These are phyloP conservation scores for Onychomys arenicola DNA, from an alignment of 2,797 vertebrate genomes.

Conservation along the genomic window DNA sequence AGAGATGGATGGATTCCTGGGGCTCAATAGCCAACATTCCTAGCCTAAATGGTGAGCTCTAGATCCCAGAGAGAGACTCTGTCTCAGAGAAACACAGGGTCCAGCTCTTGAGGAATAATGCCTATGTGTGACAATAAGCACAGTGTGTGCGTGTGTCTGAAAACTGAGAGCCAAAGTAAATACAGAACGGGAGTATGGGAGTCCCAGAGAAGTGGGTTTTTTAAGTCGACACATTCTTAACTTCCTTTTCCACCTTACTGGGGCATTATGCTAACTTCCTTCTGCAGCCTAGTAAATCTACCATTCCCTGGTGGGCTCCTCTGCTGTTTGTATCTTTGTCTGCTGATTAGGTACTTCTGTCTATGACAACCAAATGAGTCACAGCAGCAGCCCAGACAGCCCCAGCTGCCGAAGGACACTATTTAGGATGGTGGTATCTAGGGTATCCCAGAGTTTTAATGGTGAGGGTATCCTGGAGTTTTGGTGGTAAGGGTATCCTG, in stretches of 20 bases:
- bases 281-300: background rate
- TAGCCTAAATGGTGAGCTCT: background rate
- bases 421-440: background rate
- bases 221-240: background rate
- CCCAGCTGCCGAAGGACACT: background rate
- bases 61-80: background rate
- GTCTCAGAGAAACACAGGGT: background rate
- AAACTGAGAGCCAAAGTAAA: slow-evolving; percentile 16
- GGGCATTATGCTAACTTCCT: background rate
- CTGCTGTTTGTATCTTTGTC: slow-evolving; percentile 26
- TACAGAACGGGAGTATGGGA: background rate
- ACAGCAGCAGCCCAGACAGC: background rate
- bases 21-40: background rate
- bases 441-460: too few species aligned
- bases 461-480: background rate
- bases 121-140: background rate
- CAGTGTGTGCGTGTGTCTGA: background rate
- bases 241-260: background rate
- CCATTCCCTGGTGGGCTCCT: background rate
- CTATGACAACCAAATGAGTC: background rate
- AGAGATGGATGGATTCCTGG: background rate
- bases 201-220: background rate
- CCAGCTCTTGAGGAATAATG: background rate
- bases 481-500: background rate
- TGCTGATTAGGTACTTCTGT: background rate